A percentile compares a stretch with the other conserved stretches of the same genome.
Conservation (phyloP, 35 echinoderm and acorn worm species). For the Heliocidaris tuberculata region DNA sequence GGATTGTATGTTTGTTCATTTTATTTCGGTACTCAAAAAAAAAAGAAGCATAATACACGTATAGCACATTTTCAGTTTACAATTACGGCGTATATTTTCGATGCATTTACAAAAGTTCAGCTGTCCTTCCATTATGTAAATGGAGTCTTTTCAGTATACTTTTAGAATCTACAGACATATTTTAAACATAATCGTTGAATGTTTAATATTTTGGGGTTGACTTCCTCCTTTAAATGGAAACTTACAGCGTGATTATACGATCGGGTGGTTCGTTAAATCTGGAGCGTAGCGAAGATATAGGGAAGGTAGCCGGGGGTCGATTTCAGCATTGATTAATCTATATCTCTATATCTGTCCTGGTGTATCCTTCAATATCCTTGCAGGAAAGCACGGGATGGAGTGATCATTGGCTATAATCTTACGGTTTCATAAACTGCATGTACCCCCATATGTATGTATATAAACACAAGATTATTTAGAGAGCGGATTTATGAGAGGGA, state of each 20-base stretch:
- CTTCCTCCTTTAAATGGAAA: neutral
- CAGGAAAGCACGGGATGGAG: neutral
- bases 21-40: no score
- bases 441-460: neutral
- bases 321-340: neutral
- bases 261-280: neutral
- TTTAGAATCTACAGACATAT: no score
- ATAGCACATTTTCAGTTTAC: no score
- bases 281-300: neutral
- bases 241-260: neutral
- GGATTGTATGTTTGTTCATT: no score
- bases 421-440: neutral
- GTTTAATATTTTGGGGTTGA: neutral
- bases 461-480: neutral
- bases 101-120: no score
- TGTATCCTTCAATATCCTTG: neutral
- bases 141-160: neutral
- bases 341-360: neutral
- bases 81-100: no score
- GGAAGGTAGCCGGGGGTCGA: neutral
- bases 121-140: no score
- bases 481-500: neutral
- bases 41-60: no score
- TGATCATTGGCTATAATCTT: neutral
- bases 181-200: no score